These are phyloP conservation scores for Cactoblastis cactorum DNA, from an alignment of 2,888 invertebrate genomes.

Conservation along the genomic window DNA sequence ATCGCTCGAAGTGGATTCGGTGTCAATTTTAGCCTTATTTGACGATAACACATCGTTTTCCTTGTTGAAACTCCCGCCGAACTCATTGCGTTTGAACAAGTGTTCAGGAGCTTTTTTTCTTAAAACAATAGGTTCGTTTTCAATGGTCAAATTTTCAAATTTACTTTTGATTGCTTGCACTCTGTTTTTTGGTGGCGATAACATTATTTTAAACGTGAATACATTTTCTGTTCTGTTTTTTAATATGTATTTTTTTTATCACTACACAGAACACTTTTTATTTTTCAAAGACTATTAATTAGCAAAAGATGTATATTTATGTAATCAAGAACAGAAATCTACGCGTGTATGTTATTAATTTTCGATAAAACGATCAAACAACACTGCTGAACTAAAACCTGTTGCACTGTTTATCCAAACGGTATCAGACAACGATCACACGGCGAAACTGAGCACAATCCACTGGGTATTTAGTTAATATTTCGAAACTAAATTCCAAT, in stretches of 20 bases:
- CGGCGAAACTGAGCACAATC: constrained; percentile 10
- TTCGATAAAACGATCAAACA: neutral
- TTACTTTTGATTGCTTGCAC: constrained; percentile 83
- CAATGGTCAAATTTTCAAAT: constrained; percentile 77
- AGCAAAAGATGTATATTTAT: neutral
- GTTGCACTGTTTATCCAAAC: constrained; percentile 25
- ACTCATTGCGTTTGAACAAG: constrained; percentile 32
- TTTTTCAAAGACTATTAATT: neutral
- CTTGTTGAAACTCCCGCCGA: constrained; percentile 23
- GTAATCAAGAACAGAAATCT: neutral
- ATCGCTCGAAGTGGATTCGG: constrained; percentile 30
- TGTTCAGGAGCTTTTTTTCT: constrained; percentile 28
- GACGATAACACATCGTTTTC: constrained; percentile 25
- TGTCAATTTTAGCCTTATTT: constrained; percentile 23
- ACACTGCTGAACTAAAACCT: constrained; percentile 17
- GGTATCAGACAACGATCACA: constrained; percentile 18
- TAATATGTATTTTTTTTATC: constrained; percentile 14
- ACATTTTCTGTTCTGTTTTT: constrained; percentile 40
- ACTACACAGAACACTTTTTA: constrained; percentile 3
- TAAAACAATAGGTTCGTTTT: constrained; percentile 38
- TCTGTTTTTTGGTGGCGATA: constrained; percentile 71
- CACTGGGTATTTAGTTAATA: constrained; percentile 5
- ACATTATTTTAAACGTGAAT: constrained; percentile 61
- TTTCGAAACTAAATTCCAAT: constrained; percentile 10
- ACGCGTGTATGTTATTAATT: neutral